A percentile compares a stretch with the other conserved stretches of the same genome.
Evolutionary conservation across 2,113 vertebrate genomes (phyloP).

Genomic region (Muntiacus muntjak): DNA sequence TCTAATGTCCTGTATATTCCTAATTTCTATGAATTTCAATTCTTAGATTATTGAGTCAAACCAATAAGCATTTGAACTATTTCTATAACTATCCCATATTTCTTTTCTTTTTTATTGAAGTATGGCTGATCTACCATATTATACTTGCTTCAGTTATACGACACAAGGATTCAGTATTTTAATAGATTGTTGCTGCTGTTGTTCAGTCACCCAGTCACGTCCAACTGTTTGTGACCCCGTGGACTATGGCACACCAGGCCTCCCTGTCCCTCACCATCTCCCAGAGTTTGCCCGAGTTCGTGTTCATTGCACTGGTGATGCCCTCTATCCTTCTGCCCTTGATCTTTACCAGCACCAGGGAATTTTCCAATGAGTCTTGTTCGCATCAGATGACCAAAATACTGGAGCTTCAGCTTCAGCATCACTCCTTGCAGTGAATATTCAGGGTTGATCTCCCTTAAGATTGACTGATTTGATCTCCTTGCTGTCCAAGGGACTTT

Average conservation of each 20-base stretch:
- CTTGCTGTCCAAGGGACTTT: not conserved
- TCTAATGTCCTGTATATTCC: not conserved
- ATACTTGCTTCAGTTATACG: not conserved
- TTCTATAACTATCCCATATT: not conserved
- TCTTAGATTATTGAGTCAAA: not conserved
- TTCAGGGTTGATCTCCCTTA: not conserved
- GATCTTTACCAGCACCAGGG: not conserved
- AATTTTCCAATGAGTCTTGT: not conserved
- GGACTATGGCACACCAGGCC: not conserved
- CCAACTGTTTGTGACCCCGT: rapidly evolving
- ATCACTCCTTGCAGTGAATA: not conserved
- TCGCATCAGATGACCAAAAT: not conserved
- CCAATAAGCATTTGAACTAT: not conserved
- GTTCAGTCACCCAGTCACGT: not conserved
- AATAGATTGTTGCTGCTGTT: not conserved
- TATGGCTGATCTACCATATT: not conserved
- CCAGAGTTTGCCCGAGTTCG: not conserved
- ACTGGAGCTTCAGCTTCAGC: not conserved
- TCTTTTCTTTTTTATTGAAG: not conserved
- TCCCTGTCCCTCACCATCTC: not conserved
- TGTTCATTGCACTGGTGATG: not conserved
- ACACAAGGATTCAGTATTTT: not conserved
- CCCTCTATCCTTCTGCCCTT: not conserved
- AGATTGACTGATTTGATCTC: not conserved
- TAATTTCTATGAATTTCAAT: not conserved